A percentile compares a stretch with the other conserved stretches of the same genome.
Conservation (phyloP, 2,888 invertebrate genomes). For the Chloroclystis v-ata region DNA sequence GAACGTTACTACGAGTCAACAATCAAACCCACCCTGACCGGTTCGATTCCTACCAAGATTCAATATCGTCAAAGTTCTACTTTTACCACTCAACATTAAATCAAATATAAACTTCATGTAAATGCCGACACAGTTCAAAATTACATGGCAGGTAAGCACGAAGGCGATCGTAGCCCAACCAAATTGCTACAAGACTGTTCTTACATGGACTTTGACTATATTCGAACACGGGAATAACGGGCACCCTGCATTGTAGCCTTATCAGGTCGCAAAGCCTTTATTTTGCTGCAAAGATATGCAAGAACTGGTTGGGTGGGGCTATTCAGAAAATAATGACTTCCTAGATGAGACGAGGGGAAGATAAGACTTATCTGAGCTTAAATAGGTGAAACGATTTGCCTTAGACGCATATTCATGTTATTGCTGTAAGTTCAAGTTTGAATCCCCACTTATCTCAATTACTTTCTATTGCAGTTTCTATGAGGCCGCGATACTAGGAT, state of each 20-base stretch:
- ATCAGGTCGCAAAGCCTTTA: slow-evolving; percentile 24
- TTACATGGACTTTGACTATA: slow-evolving; percentile 27
- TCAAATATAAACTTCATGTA: slow-evolving; percentile 17
- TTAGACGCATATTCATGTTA: too few relatives aligned
- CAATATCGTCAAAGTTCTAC: slow-evolving; percentile 14
- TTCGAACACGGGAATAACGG: slow-evolving; percentile 27
- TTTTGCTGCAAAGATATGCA: slow-evolving; percentile 18
- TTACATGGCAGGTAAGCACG: slow-evolving; percentile 17
- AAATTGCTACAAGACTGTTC: slow-evolving; percentile 27
- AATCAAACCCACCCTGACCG: slow-evolving; percentile 2
- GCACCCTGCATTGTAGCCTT: slow-evolving; percentile 25
- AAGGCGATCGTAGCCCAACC: slow-evolving; percentile 17
- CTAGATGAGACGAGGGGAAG: slow-evolving; percentile 4
- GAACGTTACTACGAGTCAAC: background rate
- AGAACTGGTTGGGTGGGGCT: slow-evolving; percentile 16
- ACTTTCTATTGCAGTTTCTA: too few relatives aligned
- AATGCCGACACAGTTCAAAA: slow-evolving; percentile 19
- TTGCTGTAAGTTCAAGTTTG: too few relatives aligned
- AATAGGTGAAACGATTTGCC: background rate
- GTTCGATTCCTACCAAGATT: slow-evolving; percentile 13
- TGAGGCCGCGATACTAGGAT: too few relatives aligned
- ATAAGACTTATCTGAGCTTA: background rate
- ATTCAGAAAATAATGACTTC: slow-evolving; percentile 15
- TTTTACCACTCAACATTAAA: slow-evolving; percentile 12
- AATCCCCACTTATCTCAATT: too few relatives aligned